Conservation (phyloP, 2,888 invertebrate genomes). For the Ptilodon capucinus region DNA sequence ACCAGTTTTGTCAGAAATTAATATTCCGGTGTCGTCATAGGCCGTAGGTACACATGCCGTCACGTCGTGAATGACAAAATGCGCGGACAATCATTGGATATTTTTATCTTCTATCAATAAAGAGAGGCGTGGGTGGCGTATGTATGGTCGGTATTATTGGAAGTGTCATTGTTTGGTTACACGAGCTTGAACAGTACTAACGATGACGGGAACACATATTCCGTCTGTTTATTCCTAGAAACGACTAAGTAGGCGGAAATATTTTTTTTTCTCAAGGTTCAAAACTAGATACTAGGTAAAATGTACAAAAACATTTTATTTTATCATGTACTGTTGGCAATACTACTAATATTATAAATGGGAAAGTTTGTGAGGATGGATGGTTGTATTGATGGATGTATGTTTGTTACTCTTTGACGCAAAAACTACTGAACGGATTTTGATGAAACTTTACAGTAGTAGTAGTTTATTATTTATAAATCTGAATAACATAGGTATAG, state of each 20-base stretch:
- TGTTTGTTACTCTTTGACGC: no score
- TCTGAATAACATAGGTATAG: no score
- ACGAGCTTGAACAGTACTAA: background rate
- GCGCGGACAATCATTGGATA: conserved; percentile 18
- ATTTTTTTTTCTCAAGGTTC: no score
- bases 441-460: no score
- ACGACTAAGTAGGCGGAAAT: background rate
- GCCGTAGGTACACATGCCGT: conserved; percentile 12
- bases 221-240: background rate
- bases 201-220: background rate
- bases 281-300: no score
- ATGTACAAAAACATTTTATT: no score
- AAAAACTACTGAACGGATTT: no score
- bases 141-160: conserved; percentile 10
- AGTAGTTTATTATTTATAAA: no score
- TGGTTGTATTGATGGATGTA: no score
- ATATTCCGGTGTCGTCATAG: conserved; percentile 16
- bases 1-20: conserved; percentile 13
- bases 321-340: no score
- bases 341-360: no score
- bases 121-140: conserved; percentile 23
- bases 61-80: conserved; percentile 26
- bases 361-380: no score
- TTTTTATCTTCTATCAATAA: conserved; percentile 18
- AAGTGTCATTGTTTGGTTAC: conserved; percentile 5